phyloP scores from a whole-genome alignment of 2,888 invertebrate genomes.

The Drosophila koepferae region DNA sequence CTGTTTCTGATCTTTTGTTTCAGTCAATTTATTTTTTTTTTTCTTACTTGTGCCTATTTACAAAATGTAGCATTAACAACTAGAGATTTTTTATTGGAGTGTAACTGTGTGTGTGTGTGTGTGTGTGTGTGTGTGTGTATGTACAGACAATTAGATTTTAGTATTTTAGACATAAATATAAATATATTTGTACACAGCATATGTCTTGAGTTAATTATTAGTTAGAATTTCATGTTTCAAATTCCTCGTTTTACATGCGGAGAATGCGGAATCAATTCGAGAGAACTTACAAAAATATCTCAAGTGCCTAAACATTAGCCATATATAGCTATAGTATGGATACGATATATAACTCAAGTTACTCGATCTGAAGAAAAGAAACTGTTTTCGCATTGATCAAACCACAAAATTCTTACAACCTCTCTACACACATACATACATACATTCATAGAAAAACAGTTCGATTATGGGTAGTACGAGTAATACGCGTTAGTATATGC shows the following conservation, averaged over 20 bases:
- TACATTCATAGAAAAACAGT: slow-evolving; percentile 27
- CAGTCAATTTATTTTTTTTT: slow-evolving; percentile 60
- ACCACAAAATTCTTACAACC: slow-evolving; percentile 50
- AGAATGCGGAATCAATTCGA: slow-evolving; percentile 40
- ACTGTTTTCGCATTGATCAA: slow-evolving; percentile 24
- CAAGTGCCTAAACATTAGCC: slow-evolving; percentile 44
- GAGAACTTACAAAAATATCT: slow-evolving; percentile 49
- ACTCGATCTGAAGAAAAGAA: not conserved
- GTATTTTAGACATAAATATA: slow-evolving; percentile 69
- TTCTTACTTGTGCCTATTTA: slow-evolving; percentile 46
- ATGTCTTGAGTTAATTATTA: slow-evolving; percentile 53
- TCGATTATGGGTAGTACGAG: slow-evolving; percentile 44
- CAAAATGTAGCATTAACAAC: slow-evolving; percentile 59
- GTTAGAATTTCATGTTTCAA: slow-evolving; percentile 51
- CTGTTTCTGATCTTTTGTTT: slow-evolving; percentile 33
- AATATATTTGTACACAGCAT: slow-evolving; percentile 75
- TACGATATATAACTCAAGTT: slow-evolving; percentile 26
- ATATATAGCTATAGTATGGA: slow-evolving; percentile 1
- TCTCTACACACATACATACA: slow-evolving; percentile 37
- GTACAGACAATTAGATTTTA: slow-evolving; percentile 39
- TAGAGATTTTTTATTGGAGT: slow-evolving; percentile 44
- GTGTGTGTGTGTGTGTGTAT: slow-evolving; percentile 18
- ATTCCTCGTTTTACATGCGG: slow-evolving; percentile 63
- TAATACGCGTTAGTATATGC: slow-evolving; percentile 51
- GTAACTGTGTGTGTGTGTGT: slow-evolving; percentile 13